Evolutionary conservation across 1,140 invertebrate species (phyloP).

Genomic region (Caenorhabditis briggsae): DNA sequence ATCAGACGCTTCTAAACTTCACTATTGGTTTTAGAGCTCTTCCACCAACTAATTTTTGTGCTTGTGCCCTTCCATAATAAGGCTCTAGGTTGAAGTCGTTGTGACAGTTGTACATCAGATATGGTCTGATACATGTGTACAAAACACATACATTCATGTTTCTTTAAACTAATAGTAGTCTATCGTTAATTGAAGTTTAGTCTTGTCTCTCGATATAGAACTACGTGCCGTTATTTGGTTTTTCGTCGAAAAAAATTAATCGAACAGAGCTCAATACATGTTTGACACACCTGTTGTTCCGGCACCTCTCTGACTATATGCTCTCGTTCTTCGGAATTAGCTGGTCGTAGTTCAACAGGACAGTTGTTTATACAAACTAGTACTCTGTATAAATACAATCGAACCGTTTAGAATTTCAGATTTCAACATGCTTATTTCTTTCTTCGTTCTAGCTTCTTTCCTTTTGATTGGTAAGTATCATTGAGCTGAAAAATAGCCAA

Average conservation of each 20-base stretch:
- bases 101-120: background rate
- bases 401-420: slow-evolving; percentile 20
- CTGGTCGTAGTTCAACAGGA: slow-evolving; percentile 26
- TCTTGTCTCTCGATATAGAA: background rate
- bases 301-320: background rate
- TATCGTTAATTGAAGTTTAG: slow-evolving; percentile 27
- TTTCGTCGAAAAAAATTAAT: slow-evolving; percentile 31
- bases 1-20: no score
- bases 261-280: background rate
- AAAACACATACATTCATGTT: slow-evolving; percentile 5
- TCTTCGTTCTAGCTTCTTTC: background rate
- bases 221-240: slow-evolving; percentile 34
- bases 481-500: background rate
- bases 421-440: background rate
- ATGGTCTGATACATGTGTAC: slow-evolving; percentile 38
- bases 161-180: slow-evolving; percentile 21
- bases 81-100: background rate
- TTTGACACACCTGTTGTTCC: slow-evolving; percentile 47
- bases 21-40: no score
- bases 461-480: background rate
- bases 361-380: slow-evolving; percentile 49
- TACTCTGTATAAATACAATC: slow-evolving; percentile 35
- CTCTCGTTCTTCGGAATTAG: slow-evolving; percentile 42
- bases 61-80: background rate
- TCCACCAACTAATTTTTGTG: no score